Evolutionary conservation across 2,797 vertebrate species (phyloP).

Genomic region (Sphaeramia orbicularis): DNA sequence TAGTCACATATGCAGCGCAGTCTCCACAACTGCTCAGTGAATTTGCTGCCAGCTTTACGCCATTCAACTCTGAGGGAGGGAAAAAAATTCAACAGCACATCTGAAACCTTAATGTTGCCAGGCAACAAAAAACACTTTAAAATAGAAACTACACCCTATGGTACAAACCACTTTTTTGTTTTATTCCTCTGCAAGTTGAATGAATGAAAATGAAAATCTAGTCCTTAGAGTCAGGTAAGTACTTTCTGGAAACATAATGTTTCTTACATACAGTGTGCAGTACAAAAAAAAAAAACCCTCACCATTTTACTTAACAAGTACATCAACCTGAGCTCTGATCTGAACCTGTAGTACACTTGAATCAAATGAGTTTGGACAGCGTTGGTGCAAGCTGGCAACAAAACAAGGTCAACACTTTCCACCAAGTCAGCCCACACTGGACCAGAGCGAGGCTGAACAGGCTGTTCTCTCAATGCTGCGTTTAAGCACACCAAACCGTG

Average conservation of each 20-base stretch:
- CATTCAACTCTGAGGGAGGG: constrained; percentile 20
- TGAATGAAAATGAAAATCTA: constrained; percentile 12
- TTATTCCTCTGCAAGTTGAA: background rate
- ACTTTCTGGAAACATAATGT: constrained; percentile 14
- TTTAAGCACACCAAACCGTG: constrained; percentile 29
- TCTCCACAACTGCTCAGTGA: constrained; percentile 48
- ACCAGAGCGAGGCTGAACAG: constrained; percentile 44
- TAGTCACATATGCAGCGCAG: constrained; percentile 37
- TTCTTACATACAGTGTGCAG: background rate
- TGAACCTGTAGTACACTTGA: constrained; percentile 45
- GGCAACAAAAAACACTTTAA: constrained; percentile 49
- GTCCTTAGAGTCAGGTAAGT: background rate
- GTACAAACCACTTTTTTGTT: constrained; percentile 4
- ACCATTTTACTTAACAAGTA: constrained; percentile 18
- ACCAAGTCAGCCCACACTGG: constrained; percentile 53
- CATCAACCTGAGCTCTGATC: constrained; percentile 16
- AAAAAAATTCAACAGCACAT: constrained; percentile 22
- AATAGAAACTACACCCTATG: constrained; percentile 18
- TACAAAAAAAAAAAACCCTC: constrained; percentile 1
- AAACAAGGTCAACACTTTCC: constrained; percentile 66
- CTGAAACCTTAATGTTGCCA: constrained; percentile 56
- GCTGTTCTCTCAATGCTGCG: constrained; percentile 27
- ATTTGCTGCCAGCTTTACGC: constrained; percentile 44
- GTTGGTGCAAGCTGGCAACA: constrained; percentile 2
- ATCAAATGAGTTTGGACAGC: constrained; percentile 42